Conservation (phyloP, 2,888 invertebrate species). For the Schizotus pectinicornis region DNA sequence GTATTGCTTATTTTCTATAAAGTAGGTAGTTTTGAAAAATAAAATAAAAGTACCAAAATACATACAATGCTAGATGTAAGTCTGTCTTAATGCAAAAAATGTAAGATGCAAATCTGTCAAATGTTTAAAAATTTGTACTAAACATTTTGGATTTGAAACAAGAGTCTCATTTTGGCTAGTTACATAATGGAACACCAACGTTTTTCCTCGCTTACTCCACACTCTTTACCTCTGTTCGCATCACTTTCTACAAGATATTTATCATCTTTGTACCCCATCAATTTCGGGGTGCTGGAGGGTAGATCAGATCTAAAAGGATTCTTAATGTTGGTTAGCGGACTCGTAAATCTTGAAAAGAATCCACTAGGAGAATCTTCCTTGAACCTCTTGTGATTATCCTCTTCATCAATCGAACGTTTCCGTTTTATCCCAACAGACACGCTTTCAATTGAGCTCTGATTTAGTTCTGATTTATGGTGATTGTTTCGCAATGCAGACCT, state of each 20-base stretch:
- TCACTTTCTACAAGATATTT: slow-evolving; percentile 39
- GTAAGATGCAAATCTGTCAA: too few species aligned
- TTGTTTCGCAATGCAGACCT: slow-evolving; percentile 8
- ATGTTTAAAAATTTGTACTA: too few species aligned
- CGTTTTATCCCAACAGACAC: slow-evolving; percentile 45
- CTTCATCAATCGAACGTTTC: slow-evolving; percentile 46
- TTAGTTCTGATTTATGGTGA: background rate
- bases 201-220: slow-evolving; percentile 10
- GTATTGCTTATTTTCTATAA: too few species aligned
- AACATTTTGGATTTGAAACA: background rate
- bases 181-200: slow-evolving; percentile 27
- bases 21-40: too few species aligned
- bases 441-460: slow-evolving; percentile 35
- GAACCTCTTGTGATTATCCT: slow-evolving; percentile 44
- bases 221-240: slow-evolving; percentile 21
- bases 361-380: slow-evolving; percentile 39
- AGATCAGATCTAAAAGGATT: slow-evolving; percentile 40
- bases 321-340: slow-evolving; percentile 46
- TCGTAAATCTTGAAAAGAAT: slow-evolving; percentile 46
- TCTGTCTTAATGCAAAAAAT: too few species aligned
- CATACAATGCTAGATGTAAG: too few species aligned
- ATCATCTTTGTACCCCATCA: slow-evolving; percentile 49
- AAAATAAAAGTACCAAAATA: too few species aligned
- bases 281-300: slow-evolving; percentile 50
- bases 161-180: background rate